A percentile compares a stretch with the other conserved stretches of the same genome.
phyloP scores from a whole-genome alignment of 2,888 invertebrate genomes.

The Spodoptera littoralis region DNA sequence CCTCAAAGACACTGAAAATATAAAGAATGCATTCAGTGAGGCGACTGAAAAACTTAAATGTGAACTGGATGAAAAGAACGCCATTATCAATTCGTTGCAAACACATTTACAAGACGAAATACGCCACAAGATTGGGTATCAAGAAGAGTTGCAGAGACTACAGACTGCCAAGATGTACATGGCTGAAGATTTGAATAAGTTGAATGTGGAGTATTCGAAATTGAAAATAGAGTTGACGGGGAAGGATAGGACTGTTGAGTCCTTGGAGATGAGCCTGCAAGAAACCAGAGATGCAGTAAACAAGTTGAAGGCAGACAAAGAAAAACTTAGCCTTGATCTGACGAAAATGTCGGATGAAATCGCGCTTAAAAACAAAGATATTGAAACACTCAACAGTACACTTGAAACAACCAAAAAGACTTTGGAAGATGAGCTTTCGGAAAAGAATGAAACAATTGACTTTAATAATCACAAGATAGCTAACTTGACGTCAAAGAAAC shows the following conservation, averaged over 20 bases:
- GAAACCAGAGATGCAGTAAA: slow-evolving; percentile 56
- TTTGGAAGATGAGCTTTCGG: slow-evolving; percentile 54
- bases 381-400: slow-evolving; percentile 53
- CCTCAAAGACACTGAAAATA: slow-evolving; percentile 66
- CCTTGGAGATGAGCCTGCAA: slow-evolving; percentile 59
- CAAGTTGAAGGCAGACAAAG: slow-evolving; percentile 53
- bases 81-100: slow-evolving; percentile 68
- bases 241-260: slow-evolving; percentile 63
- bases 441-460: slow-evolving; percentile 54
- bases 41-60: slow-evolving; percentile 66
- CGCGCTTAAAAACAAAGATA: slow-evolving; percentile 53
- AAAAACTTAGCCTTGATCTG: slow-evolving; percentile 57
- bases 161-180: slow-evolving; percentile 55
- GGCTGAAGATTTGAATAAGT: slow-evolving; percentile 56
- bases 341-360: slow-evolving; percentile 51
- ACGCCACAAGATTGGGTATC: slow-evolving; percentile 67
- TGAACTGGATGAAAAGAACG: slow-evolving; percentile 71
- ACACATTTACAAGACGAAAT: slow-evolving; percentile 75
- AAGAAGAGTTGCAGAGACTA: slow-evolving; percentile 64
- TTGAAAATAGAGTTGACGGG: slow-evolving; percentile 56
- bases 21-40: slow-evolving; percentile 60
- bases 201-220: slow-evolving; percentile 54
- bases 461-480: slow-evolving; percentile 51
- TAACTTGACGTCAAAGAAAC: slow-evolving; percentile 50
- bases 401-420: slow-evolving; percentile 48